Evolutionary conservation across 2,113 vertebrate species (phyloP).

Genomic region (Lepisosteus osseus): DNA sequence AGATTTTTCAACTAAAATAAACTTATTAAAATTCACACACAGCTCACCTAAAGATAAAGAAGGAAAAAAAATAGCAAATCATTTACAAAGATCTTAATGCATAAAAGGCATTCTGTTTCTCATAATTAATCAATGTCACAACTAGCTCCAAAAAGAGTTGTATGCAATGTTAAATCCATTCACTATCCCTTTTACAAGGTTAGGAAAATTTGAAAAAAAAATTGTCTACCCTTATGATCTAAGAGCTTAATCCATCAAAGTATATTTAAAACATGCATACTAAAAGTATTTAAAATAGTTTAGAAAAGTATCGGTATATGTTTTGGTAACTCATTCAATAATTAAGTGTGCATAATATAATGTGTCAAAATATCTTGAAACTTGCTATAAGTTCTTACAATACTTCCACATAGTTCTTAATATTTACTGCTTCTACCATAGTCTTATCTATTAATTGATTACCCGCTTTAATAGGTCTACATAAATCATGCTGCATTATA

Average conservation of each 20-base stretch:
- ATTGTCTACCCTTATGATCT: neutral
- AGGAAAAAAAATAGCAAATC: constrained; percentile 47
- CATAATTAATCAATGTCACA: constrained; percentile 67
- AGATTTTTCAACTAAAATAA: constrained; percentile 7
- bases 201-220: constrained; percentile 12
- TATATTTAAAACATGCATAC: too few species aligned
- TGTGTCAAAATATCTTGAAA: too few species aligned
- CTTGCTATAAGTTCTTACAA: too few species aligned
- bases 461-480: too few species aligned
- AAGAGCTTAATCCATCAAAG: constrained; percentile 5
- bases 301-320: too few species aligned
- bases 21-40: constrained; percentile 1
- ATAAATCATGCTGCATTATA: too few species aligned
- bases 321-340: too few species aligned
- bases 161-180: constrained; percentile 22
- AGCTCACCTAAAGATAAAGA: constrained; percentile 16
- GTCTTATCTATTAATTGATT: too few species aligned
- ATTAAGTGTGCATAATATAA: too few species aligned
- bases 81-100: constrained; percentile 41
- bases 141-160: constrained; percentile 28
- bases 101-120: constrained; percentile 46
- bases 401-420: too few species aligned
- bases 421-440: too few species aligned
- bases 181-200: constrained; percentile 17
- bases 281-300: too few species aligned